Evolutionary conservation across 2,888 invertebrate species (phyloP).

Genomic region (Orthonevra nobilis): DNA sequence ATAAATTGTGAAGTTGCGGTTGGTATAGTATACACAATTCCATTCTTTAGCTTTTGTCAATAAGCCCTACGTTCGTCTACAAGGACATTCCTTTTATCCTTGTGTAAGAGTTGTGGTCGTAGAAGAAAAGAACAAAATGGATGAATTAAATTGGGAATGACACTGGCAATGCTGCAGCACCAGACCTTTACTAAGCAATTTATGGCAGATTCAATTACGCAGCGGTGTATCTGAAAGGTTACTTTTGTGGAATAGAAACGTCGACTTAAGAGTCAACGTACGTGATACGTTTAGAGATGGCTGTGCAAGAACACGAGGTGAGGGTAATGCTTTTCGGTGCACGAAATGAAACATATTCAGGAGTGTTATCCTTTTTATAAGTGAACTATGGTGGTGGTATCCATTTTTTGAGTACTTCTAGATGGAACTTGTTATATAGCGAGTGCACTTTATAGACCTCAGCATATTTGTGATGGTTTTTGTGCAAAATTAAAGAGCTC

Average conservation of each 20-base stretch:
- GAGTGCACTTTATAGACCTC: too few species aligned
- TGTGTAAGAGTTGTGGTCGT: neutral
- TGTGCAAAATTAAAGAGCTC: too few species aligned
- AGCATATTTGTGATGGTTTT: too few species aligned
- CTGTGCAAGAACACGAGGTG: neutral
- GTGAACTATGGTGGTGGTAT: too few species aligned
- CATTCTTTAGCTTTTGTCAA: constrained; percentile 39
- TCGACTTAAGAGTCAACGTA: constrained; percentile 45
- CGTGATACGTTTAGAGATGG: constrained; percentile 44
- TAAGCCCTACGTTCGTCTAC: constrained; percentile 1
- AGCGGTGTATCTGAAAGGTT: constrained; percentile 8
- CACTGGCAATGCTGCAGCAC: constrained; percentile 24
- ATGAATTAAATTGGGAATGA: constrained; percentile 52
- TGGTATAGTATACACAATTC: constrained; percentile 46
- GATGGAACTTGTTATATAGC: too few species aligned
- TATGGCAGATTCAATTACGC: constrained; percentile 62
- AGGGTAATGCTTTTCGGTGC: constrained; percentile 21
- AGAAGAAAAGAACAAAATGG: constrained; percentile 2
- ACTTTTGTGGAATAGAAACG: constrained; percentile 22
- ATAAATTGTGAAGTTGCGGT: constrained; percentile 58
- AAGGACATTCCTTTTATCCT: neutral
- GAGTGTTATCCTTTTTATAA: constrained; percentile 15
- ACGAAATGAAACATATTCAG: constrained; percentile 13
- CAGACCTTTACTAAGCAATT: constrained; percentile 52
- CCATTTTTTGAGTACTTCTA: too few species aligned